A percentile compares a stretch with the other conserved stretches of the same genome.
These are phyloP conservation scores for Halocaridina rubra DNA, from an alignment of 2,888 invertebrate genomes.

Conservation along the genomic window DNA sequence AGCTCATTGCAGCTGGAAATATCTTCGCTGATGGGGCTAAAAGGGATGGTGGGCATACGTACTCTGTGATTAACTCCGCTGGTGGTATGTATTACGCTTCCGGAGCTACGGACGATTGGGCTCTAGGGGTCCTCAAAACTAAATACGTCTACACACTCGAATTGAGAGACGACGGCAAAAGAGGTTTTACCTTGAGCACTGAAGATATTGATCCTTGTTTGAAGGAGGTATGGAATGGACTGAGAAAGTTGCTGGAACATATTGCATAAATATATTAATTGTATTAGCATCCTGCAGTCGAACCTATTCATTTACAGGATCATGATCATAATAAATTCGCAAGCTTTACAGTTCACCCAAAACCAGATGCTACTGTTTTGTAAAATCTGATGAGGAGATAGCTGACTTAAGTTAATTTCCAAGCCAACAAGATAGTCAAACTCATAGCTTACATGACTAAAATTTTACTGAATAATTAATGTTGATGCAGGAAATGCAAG, in stretches of 20 bases:
- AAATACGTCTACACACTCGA: constrained; percentile 92
- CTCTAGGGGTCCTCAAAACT: constrained; percentile 76
- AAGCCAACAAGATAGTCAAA: no score
- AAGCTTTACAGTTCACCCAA: no score
- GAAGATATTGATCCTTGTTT: constrained; percentile 80
- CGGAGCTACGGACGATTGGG: constrained; percentile 61
- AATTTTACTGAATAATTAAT: no score
- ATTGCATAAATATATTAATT: not conserved
- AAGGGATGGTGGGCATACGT: constrained; percentile 11
- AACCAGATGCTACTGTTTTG: no score
- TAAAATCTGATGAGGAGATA: no score
- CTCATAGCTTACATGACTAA: no score
- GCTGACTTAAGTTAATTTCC: no score
- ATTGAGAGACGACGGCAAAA: constrained; percentile 83
- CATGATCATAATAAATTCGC: no score
- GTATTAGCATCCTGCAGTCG: no score
- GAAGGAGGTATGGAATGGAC: constrained; percentile 79
- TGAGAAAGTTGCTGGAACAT: constrained; percentile 69
- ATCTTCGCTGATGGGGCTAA: not conserved
- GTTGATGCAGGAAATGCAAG: no score
- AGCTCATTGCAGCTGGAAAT: not conserved
- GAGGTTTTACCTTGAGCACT: constrained; percentile 87
- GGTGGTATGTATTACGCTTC: constrained; percentile 42
- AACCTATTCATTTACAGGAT: no score
- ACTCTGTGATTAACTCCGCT: constrained; percentile 36